Conservation (phyloP, 2,113 vertebrate species). For the Crotalus viridis region DNA sequence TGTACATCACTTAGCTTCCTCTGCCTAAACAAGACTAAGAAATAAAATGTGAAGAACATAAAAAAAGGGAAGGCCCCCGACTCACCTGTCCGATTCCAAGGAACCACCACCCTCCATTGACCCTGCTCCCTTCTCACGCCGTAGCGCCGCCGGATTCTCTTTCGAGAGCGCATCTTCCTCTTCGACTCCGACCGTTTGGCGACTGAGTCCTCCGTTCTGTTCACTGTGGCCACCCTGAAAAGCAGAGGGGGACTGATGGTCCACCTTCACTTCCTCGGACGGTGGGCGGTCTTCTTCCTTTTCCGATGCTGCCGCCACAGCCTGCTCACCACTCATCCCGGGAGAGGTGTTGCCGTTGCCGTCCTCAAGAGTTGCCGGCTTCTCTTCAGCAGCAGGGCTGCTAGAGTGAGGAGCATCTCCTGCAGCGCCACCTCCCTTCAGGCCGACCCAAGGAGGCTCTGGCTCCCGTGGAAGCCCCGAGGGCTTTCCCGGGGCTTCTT, state of each 20-base stretch:
- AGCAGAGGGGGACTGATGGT: too few relatives aligned
- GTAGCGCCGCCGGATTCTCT: background rate
- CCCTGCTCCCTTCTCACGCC: background rate
- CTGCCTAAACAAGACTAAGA: background rate
- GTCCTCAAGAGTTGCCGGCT: background rate
- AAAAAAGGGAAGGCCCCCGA: background rate
- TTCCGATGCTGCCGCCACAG: background rate
- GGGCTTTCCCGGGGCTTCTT: background rate
- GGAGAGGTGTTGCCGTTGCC: background rate
- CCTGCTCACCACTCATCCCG: too few relatives aligned
- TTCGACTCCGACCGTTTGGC: background rate
- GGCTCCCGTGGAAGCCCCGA: background rate
- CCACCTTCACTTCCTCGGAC: too few relatives aligned
- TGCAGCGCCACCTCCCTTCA: too few relatives aligned
- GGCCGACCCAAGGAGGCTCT: background rate
- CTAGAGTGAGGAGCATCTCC: background rate
- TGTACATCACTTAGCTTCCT: background rate
- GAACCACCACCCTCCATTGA: background rate
- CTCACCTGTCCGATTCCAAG: conserved; percentile 2
- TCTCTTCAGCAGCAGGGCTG: background rate
- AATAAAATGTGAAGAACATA: background rate
- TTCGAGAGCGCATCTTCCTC: background rate
- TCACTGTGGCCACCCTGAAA: background rate
- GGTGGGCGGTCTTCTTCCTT: background rate
- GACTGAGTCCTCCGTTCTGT: background rate